Percentiles rank a stretch among this genome's conserved stretches.
phyloP scores from a whole-genome alignment of 2,113 vertebrate genomes.

The Ciconia maguari region DNA sequence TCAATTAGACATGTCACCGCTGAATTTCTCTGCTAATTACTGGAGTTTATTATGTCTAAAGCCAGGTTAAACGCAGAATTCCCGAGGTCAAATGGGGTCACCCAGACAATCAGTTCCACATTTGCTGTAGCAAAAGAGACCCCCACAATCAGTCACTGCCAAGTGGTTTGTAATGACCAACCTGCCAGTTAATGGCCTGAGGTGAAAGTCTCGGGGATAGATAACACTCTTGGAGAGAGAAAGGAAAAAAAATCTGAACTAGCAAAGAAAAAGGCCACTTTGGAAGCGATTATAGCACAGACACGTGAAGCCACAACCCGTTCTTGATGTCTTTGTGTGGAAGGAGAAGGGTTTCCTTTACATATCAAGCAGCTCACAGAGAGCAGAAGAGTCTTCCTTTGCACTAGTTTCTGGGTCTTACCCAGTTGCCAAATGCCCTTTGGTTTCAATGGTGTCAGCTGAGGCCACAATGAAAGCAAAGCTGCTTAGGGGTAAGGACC shows the following conservation, averaged over 20 bases:
- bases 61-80: slow-evolving; percentile 74
- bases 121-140: slow-evolving; percentile 22
- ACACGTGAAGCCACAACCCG: fast-evolving
- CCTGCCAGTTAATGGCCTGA: slow-evolving; percentile 55
- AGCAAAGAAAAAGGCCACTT: not conserved
- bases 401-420: not conserved
- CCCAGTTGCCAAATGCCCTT: not conserved
- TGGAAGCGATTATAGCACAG: not conserved
- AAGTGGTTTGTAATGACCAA: slow-evolving; percentile 62
- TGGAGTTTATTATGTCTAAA: slow-evolving; percentile 72
- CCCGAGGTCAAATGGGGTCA: slow-evolving; percentile 63
- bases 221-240: not conserved
- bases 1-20: slow-evolving; percentile 53
- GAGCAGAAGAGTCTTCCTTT: not conserved
- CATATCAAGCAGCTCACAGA: not conserved
- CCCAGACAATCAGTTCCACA: slow-evolving; percentile 69
- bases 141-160: slow-evolving; percentile 73
- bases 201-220: not conserved
- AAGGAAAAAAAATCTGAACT: not conserved
- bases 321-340: not conserved
- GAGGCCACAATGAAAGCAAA: not conserved
- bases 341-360: not conserved
- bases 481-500: not conserved
- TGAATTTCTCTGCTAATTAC: slow-evolving; percentile 61
- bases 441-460: not conserved